Evolutionary conservation across 1,140 invertebrate genomes (phyloP).

Genomic region (Solenopsis invicta): DNA sequence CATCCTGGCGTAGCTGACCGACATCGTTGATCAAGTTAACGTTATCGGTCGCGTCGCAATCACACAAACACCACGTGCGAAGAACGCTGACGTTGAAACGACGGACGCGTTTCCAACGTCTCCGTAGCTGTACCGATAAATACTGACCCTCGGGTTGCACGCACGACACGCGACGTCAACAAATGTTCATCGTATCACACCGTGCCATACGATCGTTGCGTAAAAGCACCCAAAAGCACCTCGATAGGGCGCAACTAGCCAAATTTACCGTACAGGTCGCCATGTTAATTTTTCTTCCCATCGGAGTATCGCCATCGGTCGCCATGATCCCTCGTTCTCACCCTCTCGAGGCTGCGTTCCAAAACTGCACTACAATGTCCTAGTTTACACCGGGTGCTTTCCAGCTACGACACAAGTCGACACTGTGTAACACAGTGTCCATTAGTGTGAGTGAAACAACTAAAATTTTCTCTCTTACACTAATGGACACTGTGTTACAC

Average conservation of each 20-base stretch:
- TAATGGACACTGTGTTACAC: no score
- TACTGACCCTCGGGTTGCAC: neutral
- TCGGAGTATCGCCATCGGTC: neutral
- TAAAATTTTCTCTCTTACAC: no score
- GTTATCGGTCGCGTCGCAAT: neutral
- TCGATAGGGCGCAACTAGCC: constrained; percentile 57
- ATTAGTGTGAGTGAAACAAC: no score
- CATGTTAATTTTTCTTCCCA: constrained; percentile 63
- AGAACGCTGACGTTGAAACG: neutral
- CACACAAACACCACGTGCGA: neutral
- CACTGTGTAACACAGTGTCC: no score
- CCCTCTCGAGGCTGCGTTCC: no score
- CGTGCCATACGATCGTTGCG: neutral
- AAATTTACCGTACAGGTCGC: constrained; percentile 68
- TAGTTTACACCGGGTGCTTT: no score
- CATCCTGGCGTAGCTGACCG: constrained; percentile 71
- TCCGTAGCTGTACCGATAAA: neutral
- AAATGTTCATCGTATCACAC: constrained; percentile 44
- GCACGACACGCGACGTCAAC: neutral
- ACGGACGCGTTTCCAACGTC: neutral
- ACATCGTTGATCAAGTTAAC: constrained; percentile 66
- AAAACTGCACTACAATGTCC: no score
- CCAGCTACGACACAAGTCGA: no score
- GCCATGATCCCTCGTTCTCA: no score
- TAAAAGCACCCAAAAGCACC: constrained; percentile 48